Evolutionary conservation across 2,113 vertebrate genomes (phyloP).

Genomic region (Dryoscopus gambensis): DNA sequence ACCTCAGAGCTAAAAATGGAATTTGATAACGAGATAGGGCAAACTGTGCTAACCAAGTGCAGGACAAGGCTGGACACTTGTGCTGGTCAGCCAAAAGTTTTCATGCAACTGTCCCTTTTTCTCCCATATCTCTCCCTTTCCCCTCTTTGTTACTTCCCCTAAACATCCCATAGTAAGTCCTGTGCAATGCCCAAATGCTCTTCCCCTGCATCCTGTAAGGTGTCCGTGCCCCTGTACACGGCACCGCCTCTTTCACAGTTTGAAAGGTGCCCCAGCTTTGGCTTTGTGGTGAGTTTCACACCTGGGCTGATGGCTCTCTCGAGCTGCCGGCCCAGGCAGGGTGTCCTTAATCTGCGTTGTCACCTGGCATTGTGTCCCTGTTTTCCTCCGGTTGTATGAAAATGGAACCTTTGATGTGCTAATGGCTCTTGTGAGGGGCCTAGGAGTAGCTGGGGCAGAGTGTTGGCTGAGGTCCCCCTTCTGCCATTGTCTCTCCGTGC

Average conservation of each 20-base stretch:
- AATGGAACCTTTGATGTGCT: constrained; percentile 13
- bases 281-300: neutral
- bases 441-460: neutral
- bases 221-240: neutral
- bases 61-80: neutral
- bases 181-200: neutral
- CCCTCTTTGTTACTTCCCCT: neutral
- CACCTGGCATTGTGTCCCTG: neutral
- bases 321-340: neutral
- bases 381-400: neutral
- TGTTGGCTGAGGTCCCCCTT: neutral
- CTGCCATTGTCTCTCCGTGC: neutral
- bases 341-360: neutral
- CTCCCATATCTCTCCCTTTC: neutral
- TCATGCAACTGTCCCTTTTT: neutral
- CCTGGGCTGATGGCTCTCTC: neutral
- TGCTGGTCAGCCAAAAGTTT: neutral
- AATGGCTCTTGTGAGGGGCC: neutral
- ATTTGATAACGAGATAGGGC: neutral
- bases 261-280: neutral
- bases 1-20: neutral
- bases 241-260: neutral
- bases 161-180: neutral
- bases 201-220: neutral
- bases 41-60: neutral